Base-by-base conservation (phyloP, 37 sponge, comb jelly and placozoan genomes). In the Haliclona indistincta region DNA sequence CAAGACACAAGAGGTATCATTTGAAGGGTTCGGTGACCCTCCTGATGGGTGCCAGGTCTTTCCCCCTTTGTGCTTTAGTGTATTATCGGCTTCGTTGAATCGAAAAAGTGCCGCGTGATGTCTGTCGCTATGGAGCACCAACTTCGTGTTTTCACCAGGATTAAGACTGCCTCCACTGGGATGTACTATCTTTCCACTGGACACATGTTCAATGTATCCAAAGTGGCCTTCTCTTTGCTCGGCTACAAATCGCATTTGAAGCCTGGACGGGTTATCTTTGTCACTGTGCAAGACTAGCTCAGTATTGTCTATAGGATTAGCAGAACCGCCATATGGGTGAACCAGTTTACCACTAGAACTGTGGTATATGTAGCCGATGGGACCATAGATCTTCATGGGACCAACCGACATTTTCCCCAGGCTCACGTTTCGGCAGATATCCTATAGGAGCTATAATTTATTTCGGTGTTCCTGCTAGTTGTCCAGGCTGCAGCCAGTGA, bases 191-290 rank as follows among this genome's bases (percentile, higher is more conserved):
- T 61, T 61, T 11, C 63, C 63, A 22, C 63, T 61, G 63, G 10
- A 26, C 10, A 61, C 63, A 22, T 61, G 63, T 22, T 61, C 63
- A 25, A 61, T 61, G 63, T 61, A 61, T 11, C 63, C 63, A 17
- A 17, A 61, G 23, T 61, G 29, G 25, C 63, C 63, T 10, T 22
- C 15, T 25, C n/a, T 26, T 23, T 19, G 63, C 25, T 23, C 63
- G 15, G 52, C 52, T 17, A 49, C 52, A 25, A 61, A 61, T 25
- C 63, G 23, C 10, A 61, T 11, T 25, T 61, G 63, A 61, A 61
- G 63, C 11, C 25, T 17, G n/a, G 10, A 19, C 25, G 15, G 23
- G 10, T 10, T 26, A 17, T 10, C 63, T 22, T 61, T 22, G 25
- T 22, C 63, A 61, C 15, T 61, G 29, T 61, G 29, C 10, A 61